Evolutionary conservation across 2,888 invertebrate genomes (phyloP), one percentile per base, ranked within the genome.

Genomic region (Scaptodrosophila latifasciaeformis): DNA sequence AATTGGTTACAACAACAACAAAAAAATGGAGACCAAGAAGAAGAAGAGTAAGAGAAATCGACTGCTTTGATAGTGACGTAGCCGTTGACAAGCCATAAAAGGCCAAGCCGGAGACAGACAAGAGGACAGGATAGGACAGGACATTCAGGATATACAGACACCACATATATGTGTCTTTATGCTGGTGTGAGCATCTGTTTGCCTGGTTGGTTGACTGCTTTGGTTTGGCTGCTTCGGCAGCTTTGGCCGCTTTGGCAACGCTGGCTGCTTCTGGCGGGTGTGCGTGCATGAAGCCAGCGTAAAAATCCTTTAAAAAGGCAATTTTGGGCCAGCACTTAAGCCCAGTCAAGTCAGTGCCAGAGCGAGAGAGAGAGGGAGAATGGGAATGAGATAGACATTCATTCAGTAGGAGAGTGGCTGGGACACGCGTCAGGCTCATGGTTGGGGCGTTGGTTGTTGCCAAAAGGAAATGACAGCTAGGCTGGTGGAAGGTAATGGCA

Each of bases 261-360:
- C n/a, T n/a, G n/a, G n/a, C n/a, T n/a, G n/a, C n/a, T n/a, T n/a
- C n/a, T n/a, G 54, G 43, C 13, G 40, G 50, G 39, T 65, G 57
- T 58, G 66, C 62, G 64, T 66, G 61, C 62, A 63, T 67, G 43
- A 80, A n/a, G n/a, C n/a, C n/a, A n/a, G 49, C 42, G 43, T 42
- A 49, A 43, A 49, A 76, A 76, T 80, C 81, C 81, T 80, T 76
- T 80, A 78, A 76, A 76, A 76, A 78, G 81, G 81, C 81, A 80
- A 76, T 81, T 72, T 76, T 59, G 81, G 70, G 54, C n/a, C 68
- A 78, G 75, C 81, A 75, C 75, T 75, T 76, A 78, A 80, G 51
- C 52, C 53, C 61, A 24, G 24, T 5, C 24, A 24, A 35, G 35
- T 17, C 37, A 37, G 37, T 17, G 17, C 2, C 35, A 47, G 24